Evolutionary conservation across 2,797 vertebrate species (phyloP).

Genomic region (Alfaro cultratus): DNA sequence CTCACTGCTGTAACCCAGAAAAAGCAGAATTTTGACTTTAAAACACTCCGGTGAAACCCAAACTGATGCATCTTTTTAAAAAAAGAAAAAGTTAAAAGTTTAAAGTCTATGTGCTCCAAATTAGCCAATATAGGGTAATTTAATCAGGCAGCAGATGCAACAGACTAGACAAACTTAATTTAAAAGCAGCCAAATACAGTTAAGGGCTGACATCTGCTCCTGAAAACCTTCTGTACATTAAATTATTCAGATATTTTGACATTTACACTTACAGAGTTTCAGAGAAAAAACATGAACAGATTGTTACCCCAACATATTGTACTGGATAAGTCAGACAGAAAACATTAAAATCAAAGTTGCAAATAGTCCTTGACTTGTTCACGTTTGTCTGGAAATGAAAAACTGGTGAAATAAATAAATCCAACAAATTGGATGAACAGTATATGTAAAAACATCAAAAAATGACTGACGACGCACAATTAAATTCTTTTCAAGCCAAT

Average conservation of each 20-base stretch:
- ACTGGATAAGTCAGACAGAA: background rate
- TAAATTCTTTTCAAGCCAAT: background rate
- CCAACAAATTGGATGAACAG: background rate
- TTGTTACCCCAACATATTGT: background rate
- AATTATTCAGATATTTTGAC: background rate
- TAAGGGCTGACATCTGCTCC: background rate
- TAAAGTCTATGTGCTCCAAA: background rate
- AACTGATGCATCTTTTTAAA: background rate
- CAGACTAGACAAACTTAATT: background rate
- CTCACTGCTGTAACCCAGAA: constrained; percentile 1
- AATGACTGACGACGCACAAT: background rate
- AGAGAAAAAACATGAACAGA: background rate
- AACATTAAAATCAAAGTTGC: background rate
- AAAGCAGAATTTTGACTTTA: constrained; percentile 1
- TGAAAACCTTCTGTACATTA: background rate
- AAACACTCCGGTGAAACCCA: background rate
- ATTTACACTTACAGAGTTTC: background rate
- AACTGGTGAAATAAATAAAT: background rate
- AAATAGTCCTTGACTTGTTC: background rate
- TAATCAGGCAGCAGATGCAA: constrained; percentile 8
- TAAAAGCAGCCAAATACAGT: background rate
- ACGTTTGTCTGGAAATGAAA: background rate
- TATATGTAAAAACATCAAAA: background rate
- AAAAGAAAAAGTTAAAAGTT: background rate
- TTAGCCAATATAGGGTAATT: background rate